Base-by-base conservation (phyloP, 2,888 invertebrate species). In the Thymelicus lineola region DNA sequence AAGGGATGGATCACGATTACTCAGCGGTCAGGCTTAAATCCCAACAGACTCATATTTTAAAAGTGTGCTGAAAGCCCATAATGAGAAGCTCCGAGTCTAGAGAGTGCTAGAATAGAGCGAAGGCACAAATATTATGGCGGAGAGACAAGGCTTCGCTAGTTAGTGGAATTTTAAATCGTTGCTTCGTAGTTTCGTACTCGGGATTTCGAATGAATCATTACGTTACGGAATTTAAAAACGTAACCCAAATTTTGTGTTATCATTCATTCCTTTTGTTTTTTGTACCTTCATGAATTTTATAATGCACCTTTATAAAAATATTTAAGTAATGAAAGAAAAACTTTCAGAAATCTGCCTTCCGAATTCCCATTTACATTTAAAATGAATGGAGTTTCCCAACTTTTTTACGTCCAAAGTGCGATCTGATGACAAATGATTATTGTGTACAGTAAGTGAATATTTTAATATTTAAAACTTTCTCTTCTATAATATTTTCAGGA, bases 341-440 rank as follows among this genome's bases (percentile, higher is more conserved):
- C 72, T 65, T 71, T 76, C 72, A 67, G 72, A 74, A 62, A 74
- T 70, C 66, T 74, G 76, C 75, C 73, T 71, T 74, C 71, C 74
- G 77, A 79, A 82, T 80, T 78, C 76, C 71, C 20, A 53, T 90
- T 90, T 86, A 82, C 86, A 88, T 90, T 86, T 85, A 80, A 82
- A 85, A 82, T 78, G 80, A 79, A 86, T 82, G 76, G 75, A 79
- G 83, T 83, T 82, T 76, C 75, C 74, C 75, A 89, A 90, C 82
- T 89, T 90, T 28, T 89, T 85, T 83, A 86, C 84, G 87, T 88
- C 83, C 69, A 84, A 80, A 80, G 83, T 80, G 80, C 80, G 82
- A 48, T 79, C 75, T 78, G 77, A 80, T 77, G 75, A 75, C 71
- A 75, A 84, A 83, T 78, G 9, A 87, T 86, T 80, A 76, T 70